Percentiles rank a stretch among this genome's conserved stretches.
phyloP scores from a whole-genome alignment of 2,797 vertebrate genomes.

The Pempheris klunzingeri region DNA sequence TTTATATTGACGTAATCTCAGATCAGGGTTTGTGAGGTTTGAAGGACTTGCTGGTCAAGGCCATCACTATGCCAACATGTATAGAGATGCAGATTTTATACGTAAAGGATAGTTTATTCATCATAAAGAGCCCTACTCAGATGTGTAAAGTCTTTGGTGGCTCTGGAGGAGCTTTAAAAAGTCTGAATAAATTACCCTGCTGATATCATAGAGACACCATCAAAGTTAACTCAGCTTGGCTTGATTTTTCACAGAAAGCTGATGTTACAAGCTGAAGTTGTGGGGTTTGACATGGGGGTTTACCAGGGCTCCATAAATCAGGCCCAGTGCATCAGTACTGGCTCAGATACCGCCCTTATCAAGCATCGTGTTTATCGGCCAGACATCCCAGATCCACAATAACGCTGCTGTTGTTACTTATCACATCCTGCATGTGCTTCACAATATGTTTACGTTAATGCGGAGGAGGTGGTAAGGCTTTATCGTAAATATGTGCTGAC shows the following conservation, averaged over 20 bases:
- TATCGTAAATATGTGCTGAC: not conserved
- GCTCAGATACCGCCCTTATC: not conserved
- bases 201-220: not conserved
- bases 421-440: not conserved
- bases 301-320: not conserved
- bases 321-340: too few species aligned
- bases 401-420: not conserved
- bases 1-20: not conserved
- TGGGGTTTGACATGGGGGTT: not conserved
- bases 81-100: not conserved
- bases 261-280: not conserved
- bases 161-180: not conserved
- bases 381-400: not conserved
- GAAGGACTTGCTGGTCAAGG: not conserved
- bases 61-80: not conserved
- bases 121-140: not conserved
- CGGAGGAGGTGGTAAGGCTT: not conserved
- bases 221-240: not conserved
- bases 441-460: not conserved
- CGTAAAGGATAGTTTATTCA: not conserved
- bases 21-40: not conserved
- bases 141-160: not conserved
- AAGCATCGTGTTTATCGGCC: too few species aligned
- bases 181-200: not conserved
- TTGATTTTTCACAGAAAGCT: not conserved